Evolutionary conservation across 2,113 vertebrate species (phyloP).

Genomic region (Camelus dromedarius): DNA sequence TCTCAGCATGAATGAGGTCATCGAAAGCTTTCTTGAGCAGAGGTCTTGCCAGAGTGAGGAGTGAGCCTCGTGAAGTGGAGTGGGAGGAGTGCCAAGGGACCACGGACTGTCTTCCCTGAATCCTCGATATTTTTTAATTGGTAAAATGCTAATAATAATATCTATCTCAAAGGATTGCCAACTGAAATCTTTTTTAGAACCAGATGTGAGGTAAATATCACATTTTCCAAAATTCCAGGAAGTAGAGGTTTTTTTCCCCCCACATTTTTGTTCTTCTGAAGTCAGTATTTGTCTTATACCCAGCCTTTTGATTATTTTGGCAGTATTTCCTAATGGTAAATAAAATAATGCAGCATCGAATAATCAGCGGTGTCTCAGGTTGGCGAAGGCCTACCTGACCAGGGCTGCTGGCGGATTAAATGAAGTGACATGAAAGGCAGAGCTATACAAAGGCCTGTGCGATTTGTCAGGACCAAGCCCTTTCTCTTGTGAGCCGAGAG

Average conservation of each 20-base stretch:
- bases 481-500: no score
- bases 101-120: not conserved
- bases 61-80: not conserved
- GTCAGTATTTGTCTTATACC: not conserved
- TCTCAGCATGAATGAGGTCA: not conserved
- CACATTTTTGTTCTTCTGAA: not conserved
- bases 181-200: not conserved
- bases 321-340: not conserved
- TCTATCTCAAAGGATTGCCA: not conserved
- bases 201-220: not conserved
- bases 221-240: conserved; percentile 26
- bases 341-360: not conserved
- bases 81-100: not conserved
- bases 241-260: not conserved
- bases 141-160: not conserved
- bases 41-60: not conserved
- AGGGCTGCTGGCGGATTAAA: not conserved
- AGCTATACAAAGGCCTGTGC: not conserved
- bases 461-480: not conserved
- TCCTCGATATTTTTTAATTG: not conserved
- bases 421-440: no score
- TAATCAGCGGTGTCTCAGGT: not conserved
- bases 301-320: not conserved
- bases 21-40: not conserved
- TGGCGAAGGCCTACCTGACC: not conserved